Evolutionary conservation across 2,888 invertebrate species (phyloP).

Genomic region (Cephus spinipes): DNA sequence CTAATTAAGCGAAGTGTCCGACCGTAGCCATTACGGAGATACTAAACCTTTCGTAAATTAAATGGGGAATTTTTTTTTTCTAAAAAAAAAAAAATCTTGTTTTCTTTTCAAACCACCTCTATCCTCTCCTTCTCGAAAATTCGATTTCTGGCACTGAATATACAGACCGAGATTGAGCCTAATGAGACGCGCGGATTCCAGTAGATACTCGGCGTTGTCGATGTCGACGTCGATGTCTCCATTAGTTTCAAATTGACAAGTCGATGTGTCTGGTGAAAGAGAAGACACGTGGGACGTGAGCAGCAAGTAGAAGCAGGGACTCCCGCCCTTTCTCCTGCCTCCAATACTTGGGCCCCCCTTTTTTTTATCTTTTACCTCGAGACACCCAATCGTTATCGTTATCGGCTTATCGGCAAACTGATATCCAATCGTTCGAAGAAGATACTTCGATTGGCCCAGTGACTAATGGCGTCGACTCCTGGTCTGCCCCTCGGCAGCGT

Average conservation of each 20-base stretch:
- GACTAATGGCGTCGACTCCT: not conserved
- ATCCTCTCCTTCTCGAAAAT: not conserved
- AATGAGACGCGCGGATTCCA: not conserved
- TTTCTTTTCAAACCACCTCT: not conserved
- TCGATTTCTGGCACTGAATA: not conserved
- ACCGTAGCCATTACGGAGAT: not conserved
- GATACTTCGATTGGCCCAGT: not conserved
- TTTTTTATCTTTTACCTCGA: not conserved
- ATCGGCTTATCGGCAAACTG: not conserved
- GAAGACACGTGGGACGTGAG: not conserved
- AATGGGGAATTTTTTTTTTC: not conserved
- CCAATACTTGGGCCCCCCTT: not conserved
- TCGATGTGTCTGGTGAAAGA: not conserved
- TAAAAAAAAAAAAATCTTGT: no score
- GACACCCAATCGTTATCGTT: not conserved
- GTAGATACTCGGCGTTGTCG: not conserved
- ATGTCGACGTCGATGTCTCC: not conserved
- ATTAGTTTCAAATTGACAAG: not conserved
- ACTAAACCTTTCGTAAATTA: not conserved
- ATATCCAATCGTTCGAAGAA: not conserved
- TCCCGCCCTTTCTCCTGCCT: not conserved
- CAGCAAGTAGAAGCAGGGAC: not conserved
- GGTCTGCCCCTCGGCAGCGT: not conserved
- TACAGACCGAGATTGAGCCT: not conserved
- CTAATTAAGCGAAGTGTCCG: not conserved